Conservation (phyloP, 1,140 invertebrate genomes). For the Physella acuta region DNA sequence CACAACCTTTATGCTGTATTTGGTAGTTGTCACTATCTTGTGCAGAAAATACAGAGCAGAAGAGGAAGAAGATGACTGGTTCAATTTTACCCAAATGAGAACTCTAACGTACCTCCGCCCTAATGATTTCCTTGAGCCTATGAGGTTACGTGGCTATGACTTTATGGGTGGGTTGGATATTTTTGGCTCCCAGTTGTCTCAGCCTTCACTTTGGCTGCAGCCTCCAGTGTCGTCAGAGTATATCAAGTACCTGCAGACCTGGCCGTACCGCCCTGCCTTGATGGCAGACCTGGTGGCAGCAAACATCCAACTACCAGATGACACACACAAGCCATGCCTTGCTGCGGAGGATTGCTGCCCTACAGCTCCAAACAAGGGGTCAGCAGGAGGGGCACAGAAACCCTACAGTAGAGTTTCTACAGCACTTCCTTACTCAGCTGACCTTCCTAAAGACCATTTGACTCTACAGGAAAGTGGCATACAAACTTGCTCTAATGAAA, state of each 20-base stretch:
- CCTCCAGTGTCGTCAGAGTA: conserved; percentile 61
- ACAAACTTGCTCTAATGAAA: too few relatives aligned
- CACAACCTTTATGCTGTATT: conserved; percentile 8
- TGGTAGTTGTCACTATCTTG: conserved; percentile 7
- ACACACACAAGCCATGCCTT: background rate
- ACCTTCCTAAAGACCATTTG: too few relatives aligned
- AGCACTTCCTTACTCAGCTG: too few relatives aligned
- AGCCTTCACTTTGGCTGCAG: conserved; percentile 48
- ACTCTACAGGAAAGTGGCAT: background rate
- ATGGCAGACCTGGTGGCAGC: conserved; percentile 17
- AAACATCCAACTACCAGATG: conserved; percentile 10
- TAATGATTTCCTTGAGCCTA: conserved; percentile 35
- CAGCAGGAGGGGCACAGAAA: background rate
- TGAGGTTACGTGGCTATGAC: conserved; percentile 27
- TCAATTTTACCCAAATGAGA: conserved; percentile 51
- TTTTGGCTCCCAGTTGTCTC: conserved; percentile 27
- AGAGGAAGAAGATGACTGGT: conserved; percentile 50
- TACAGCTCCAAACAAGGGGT: background rate
- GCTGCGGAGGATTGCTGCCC: background rate
- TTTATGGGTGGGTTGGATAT: conserved; percentile 26
- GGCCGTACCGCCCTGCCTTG: conserved; percentile 50
- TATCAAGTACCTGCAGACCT: conserved; percentile 63
- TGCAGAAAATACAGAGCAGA: conserved; percentile 32
- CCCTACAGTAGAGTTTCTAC: background rate
- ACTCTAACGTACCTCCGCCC: conserved; percentile 44